Percentiles rank a stretch among this genome's conserved stretches.
These are phyloP conservation scores for Pogona vitticeps DNA, from an alignment of 2,113 vertebrate species.

Conservation along the genomic window DNA sequence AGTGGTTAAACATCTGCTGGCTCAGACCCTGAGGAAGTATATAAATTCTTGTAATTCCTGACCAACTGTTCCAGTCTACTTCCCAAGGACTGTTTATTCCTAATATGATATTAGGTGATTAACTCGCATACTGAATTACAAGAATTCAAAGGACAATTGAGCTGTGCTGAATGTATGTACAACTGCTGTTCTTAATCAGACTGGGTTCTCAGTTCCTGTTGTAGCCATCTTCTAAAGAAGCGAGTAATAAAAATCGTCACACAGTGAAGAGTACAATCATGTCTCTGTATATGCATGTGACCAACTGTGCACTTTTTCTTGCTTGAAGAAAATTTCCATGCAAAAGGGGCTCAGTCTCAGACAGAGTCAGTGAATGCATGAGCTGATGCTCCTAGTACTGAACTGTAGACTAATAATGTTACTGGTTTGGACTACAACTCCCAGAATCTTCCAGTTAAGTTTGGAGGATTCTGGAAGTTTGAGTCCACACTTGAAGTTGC, in stretches of 20 bases:
- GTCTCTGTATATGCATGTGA: too few species aligned
- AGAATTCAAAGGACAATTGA: neutral
- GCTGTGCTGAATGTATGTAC: neutral
- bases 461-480: too few species aligned
- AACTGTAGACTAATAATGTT: too few species aligned
- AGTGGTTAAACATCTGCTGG: accelerated
- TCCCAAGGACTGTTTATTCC: conserved; percentile 16
- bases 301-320: neutral
- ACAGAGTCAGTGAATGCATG: neutral
- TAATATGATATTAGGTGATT: conserved; percentile 8
- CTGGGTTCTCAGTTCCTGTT: neutral
- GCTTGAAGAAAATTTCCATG: too few species aligned
- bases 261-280: neutral
- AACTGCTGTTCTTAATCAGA: neutral
- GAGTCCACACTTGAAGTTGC: too few species aligned
- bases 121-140: conserved; percentile 18
- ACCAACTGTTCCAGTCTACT: conserved; percentile 22
- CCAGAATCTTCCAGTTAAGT: too few species aligned
- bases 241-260: neutral
- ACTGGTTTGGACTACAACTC: too few species aligned
- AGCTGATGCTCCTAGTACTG: neutral
- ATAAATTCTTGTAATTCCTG: conserved; percentile 13
- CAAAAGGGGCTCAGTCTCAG: neutral
- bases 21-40: neutral
- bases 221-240: neutral